Evolutionary conservation across 2,113 vertebrate genomes (phyloP), one percentile per base, ranked within the genome.

Genomic region (Vulpes vulpes): DNA sequence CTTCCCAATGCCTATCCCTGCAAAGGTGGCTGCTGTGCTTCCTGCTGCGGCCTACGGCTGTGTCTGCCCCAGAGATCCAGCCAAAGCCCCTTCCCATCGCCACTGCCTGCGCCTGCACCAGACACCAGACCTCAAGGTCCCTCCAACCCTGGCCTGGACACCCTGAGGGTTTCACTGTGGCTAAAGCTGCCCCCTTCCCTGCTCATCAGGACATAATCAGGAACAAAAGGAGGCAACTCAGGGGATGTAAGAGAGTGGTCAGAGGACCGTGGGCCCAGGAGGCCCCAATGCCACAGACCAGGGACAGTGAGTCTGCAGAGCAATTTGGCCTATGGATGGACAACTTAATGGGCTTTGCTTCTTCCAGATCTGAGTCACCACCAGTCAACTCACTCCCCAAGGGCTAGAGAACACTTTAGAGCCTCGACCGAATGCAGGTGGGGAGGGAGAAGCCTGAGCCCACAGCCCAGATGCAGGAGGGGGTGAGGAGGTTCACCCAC

Each of bases 271-370:
- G n/a, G 30, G 38, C 30, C 32, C 60, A 65, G 51, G 51, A 55
- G 60, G 35, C 81, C 23, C 55, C 43, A 15, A 22, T 25, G 55
- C 22, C 20, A 3, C 12, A 43, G 20, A 15, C 43, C 57, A 14
- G 65, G 38, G 59, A 92, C 23, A 0, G 0, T 1, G 14, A 27
- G 88, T 71, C 0, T 8, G 12, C 32, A 32, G 55, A 20, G 23
- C 65, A 53, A 2, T 53, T 4, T 64, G 43, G 43, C 73, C 88
- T 12, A 43, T 51, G 22, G 71, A 53, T 43, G 16, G 38, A 64
- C n/a, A n/a, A 64, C 38, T 53, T 25, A 53, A 17, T 35, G 71
- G 55, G 55, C 25, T 89, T 59, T 32, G 32, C 27, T 74, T 60
- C 35, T 43, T 32, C 35, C 69, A 32, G 4, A 10, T 49, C 17